Evolutionary conservation across 2,888 invertebrate species (phyloP), one percentile per base, ranked within the genome.

Genomic region (Troglohyphantes excavatus): DNA sequence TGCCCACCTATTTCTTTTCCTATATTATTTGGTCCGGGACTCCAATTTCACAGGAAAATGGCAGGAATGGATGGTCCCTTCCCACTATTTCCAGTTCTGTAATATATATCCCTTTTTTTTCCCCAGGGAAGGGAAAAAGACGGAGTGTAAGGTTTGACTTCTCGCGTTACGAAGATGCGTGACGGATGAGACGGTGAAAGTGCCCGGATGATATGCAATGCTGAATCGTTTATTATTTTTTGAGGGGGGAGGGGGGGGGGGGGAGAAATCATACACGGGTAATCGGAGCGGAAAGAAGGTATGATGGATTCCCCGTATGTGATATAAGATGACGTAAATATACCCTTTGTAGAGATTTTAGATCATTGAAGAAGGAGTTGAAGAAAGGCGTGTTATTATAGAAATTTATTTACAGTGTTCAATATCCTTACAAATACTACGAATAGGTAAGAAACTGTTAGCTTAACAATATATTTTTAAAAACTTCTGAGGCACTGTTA

Each of bases 1-100:
- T 53, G 33, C 33, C 33, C 33, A 33, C 53, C 53, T 53, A 53
- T 53, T 53, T 53, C 53, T 53, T 68, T 67, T 67, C 81, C 88
- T 76, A 82, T 89, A 82, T 89, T 89, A 89, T 89, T 89, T 82
- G 82, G 88, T 88, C 87, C 75, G n/a, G 61, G 88, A 83, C 88
- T 89, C 88, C 88, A 89, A 89, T 89, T 89, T 89, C 88, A 75
- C 88, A 83, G 67, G 81, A 75, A 81, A 82, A 75, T 43, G 67
- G 82, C 88, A 82, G 82, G 27, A 82, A 89, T 82, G 33, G 70
- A 89, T 89, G 65, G 81, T 27, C 39, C 39, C 76, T 39, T 43
- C 72, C 63, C 68, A n/a, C 43, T 72, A 27, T 29, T 17, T 75
- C 27, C 61, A 27, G 68, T 21, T 78, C 81, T 72, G 72, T 79